These are phyloP conservation scores for Aphelenchoides besseyi DNA, from an alignment of 1,140 invertebrate species.

Conservation along the genomic window DNA sequence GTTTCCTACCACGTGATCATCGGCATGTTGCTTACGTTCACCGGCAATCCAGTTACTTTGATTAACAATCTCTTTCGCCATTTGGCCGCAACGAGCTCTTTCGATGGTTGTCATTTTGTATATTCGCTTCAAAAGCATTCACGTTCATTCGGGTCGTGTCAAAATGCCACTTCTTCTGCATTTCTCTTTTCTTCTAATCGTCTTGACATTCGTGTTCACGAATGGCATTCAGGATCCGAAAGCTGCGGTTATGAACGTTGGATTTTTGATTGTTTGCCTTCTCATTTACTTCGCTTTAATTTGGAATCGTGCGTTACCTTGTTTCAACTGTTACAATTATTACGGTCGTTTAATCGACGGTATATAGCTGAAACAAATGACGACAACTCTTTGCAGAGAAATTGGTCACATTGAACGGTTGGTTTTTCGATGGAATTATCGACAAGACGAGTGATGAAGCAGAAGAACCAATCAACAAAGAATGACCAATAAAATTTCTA, in stretches of 20 bases:
- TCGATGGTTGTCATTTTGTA: conserved; percentile 43
- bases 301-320: neutral
- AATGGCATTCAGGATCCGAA: neutral
- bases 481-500: too few relatives aligned
- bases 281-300: neutral
- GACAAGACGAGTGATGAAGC: neutral
- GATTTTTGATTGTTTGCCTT: neutral
- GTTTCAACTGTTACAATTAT: conserved; percentile 3
- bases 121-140: conserved; percentile 44
- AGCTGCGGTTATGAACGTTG: conserved; percentile 1
- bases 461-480: conserved; percentile 3
- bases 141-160: conserved; percentile 48
- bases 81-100: conserved; percentile 45
- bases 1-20: conserved; percentile 40
- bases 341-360: neutral
- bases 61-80: conserved; percentile 41
- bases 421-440: neutral
- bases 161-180: conserved; percentile 16
- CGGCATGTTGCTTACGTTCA: conserved; percentile 43
- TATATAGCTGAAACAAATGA: neutral
- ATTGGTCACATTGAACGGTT: neutral
- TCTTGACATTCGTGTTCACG: neutral
- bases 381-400: conserved; percentile 19
- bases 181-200: neutral
- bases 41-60: conserved; percentile 35